Percentiles rank a stretch among this genome's conserved stretches.
phyloP scores from a whole-genome alignment of 2,797 vertebrate genomes.

The Acridotheres tristis region DNA sequence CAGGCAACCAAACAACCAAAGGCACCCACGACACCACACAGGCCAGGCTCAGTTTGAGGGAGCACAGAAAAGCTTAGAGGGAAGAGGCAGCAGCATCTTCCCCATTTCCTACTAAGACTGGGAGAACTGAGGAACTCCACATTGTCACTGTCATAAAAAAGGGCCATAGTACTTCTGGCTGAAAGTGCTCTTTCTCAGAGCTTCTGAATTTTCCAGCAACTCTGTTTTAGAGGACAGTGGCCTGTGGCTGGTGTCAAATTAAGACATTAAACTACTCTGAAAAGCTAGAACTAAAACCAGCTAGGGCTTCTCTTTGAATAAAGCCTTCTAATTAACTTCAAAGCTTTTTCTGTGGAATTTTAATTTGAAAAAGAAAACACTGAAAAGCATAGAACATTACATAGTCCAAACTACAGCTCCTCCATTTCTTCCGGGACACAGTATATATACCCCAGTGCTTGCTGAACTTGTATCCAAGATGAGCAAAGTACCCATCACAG shows the following conservation, averaged over 20 bases:
- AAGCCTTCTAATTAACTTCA: background rate
- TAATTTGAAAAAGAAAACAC: background rate
- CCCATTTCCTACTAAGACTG: background rate
- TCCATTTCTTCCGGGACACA: background rate
- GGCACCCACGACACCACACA: accelerated
- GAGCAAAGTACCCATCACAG: background rate
- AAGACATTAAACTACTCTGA: background rate
- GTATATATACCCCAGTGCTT: background rate
- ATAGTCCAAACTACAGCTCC: background rate
- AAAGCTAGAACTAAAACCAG: background rate
- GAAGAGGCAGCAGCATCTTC: background rate
- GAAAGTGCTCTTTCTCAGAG: background rate
- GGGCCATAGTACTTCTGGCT: background rate
- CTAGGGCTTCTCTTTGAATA: background rate
- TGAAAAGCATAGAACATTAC: background rate
- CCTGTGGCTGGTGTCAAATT: background rate
- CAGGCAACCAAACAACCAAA: background rate
- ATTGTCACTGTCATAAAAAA: background rate
- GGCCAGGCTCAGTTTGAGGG: background rate
- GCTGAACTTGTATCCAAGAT: background rate
- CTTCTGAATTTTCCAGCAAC: background rate
- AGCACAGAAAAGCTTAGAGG: background rate
- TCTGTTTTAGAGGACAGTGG: background rate
- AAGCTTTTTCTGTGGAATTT: background rate
- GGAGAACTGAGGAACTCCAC: background rate